Percentiles rank a stretch among this genome's conserved stretches.
phyloP scores from a whole-genome alignment of 2,113 vertebrate genomes.

The Sus scrofa region T2T-Sscrofa CM000812.6:287524001-287524500 shows the following conservation, averaged over 20 bases:
- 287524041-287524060: accelerated
- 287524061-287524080: accelerated
- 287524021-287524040: accelerated
- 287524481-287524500: accelerated
- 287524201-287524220: accelerated
- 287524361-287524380: not conserved
- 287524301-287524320: not conserved
- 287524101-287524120: accelerated
- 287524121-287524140: not conserved
- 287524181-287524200: accelerated
- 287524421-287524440: no score
- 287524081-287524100: accelerated
- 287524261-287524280: accelerated
- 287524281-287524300: not conserved
- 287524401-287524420: accelerated
- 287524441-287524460: not conserved
- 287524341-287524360: not conserved
- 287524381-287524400: no score
- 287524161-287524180: accelerated
- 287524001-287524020: accelerated
- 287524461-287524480: no score
- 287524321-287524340: not conserved
- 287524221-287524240: not conserved
- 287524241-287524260: accelerated
- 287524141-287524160: not conserved